Base-by-base conservation (phyloP, 2,888 invertebrate genomes). In the Drosophila rubida region DNA sequence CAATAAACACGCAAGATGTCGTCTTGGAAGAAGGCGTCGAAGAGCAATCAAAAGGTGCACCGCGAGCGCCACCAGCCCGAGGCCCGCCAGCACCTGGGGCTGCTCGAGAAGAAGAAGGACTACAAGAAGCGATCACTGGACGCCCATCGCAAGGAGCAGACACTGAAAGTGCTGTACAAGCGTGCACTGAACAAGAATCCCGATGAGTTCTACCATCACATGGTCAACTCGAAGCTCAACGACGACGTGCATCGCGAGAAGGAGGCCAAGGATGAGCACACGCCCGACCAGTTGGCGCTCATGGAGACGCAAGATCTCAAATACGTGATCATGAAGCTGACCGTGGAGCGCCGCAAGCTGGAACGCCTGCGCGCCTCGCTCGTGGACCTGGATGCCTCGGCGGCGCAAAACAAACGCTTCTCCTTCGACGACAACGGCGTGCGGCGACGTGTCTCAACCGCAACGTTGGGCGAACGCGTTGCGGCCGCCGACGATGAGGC, bases 191-290 rank as follows among this genome's bases (percentile, higher is more conserved):
- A 98, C 90, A 97, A 95, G 91, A 99, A 99, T 93, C 98, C 98
- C 0, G 99, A 99, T 95, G 99, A 99, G 91, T 99, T 99, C 92
- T 97, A 99, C 91, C 97, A 97, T 93, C 98, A 98, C 90, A 99
- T 99, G 99, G 95, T 98, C 61, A 97, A 97, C 90, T 96, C 98
- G 0, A 95, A 95, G 91, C 92, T 96, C 0, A 91, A 93, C 66
- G 91, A 93, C 0, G 95, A 94, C 82, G 93, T 92, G 60, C 95
- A 95, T 83, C 95, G 95, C 89, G 95, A 96, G 82, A 92, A 93
- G 22, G 95, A 95, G 67, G 95, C 95, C 69, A 93, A 94, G 30
- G 95, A 95, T 42, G 95, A 96, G 82, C 95, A 97, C 77, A 95
- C 96, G 1, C 94, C 95, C 0, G 96, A 96, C 16, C 99, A 99